Evolutionary conservation across 1,140 invertebrate species (phyloP), one percentile per base, ranked within the genome.

Genomic region (Drosophila kikkawai): DNA sequence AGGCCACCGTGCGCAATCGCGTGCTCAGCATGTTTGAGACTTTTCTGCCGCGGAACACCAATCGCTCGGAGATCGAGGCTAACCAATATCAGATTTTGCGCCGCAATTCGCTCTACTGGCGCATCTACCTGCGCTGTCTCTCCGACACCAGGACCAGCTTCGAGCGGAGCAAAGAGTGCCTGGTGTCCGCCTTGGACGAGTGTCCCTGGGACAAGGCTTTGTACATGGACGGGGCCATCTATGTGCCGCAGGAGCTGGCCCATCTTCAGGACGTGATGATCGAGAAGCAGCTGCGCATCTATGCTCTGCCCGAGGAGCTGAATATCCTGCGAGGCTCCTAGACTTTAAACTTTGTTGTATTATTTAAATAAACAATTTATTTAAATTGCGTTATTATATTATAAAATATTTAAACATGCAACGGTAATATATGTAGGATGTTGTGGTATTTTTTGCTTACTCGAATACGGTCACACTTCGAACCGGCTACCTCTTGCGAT

Each of bases 201-300:
- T 96, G 95, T 80, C 96, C 96, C 8, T 96, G 96, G 96, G 93
- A 95, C 58, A 96, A 95, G 93, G 91, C 93, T 7, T 75, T 95
- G 8, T 95, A 95, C 64, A 92, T 94, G 60, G 93, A 94, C 60
- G 94, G 94, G 6, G 93, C 93, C 7, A 93, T 93, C 26, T 93
- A 93, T 73, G 93, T 94, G 26, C 94, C 94, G 7, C 93, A 93
- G 56, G 94, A 95, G 64, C 77, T 94, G 45, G 92, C 94, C 0
- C 94, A 95, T 88, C 94, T 96, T 65, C 95, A 96, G 84, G 96
- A 96, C 88, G 91, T 96, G 0, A 94, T 96, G 63, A 94, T 95
- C 7, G 96, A 96, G 80, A 96, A 96, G 91, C 95, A 96, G 84
- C 84, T 96, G 8, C 91, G 96, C 68, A 93, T 96, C 42, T 96